Base-by-base conservation (phyloP, 2,797 vertebrate species). In the Manis pentadactyla region DNA sequence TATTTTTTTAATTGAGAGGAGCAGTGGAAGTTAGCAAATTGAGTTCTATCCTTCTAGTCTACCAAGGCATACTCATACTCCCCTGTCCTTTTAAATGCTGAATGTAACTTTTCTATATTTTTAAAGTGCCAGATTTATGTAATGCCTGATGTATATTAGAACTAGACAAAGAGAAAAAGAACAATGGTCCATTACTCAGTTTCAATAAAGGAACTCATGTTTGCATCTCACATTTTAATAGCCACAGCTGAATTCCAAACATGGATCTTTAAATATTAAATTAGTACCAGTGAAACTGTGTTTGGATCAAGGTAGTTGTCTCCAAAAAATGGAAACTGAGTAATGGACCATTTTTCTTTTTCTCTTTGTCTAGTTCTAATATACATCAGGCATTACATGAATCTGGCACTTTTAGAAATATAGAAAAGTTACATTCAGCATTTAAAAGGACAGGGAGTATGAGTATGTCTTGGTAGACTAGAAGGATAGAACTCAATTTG, bases 201-300 rank as follows among this genome's bases (percentile, higher is more conserved):
- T 90, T 81, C 73, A 86, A n/a, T 82, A 18, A 90, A 46, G 81
- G 74, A 25, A 37, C 3, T 27, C 39, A 53, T 73, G 21, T 31
- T 31, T 89, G 25, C 23, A 46, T 53, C 51, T 74, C 34, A 51
- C 53, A 66, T 68, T 89, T 94, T 74, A 79, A 85, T 59, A 89
- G 34, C 37, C 42, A 55, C 42, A 39, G 29, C 3, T 53, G 49
- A 89, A 61, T 74, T 59, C 29, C 18, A 85, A 29, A 66, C 78
- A 68, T 46, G 39, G 37, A 29, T 89, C 42, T 66, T 89, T 85
- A 92, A 92, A 85, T 81, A 89, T 94, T 79, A 85, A 81, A 74
- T 18, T 68, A 85, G 42, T n/a, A 85, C 81, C 17, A 46, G 19
- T 61, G 84, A 89, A 79, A 74, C 46, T 53, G 0, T 79, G 15